Base-by-base conservation (phyloP, 2,113 vertebrate genomes). In the Accipiter virgatus region DNA sequence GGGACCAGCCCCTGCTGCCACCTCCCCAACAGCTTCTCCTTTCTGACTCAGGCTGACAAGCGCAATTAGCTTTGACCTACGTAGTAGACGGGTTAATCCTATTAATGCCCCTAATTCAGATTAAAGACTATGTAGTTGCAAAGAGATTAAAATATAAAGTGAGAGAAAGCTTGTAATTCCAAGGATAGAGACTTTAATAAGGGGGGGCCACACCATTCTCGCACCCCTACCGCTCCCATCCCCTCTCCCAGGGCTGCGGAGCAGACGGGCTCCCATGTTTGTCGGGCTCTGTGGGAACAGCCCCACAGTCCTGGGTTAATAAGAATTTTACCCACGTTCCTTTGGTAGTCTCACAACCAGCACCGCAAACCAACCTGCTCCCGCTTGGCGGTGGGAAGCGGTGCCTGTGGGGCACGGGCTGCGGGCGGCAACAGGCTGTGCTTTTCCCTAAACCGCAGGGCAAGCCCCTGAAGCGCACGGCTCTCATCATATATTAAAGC, bases 321-420 rank as follows among this genome's bases (percentile, higher is more conserved):
- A 42, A 26, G 10, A n/a, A 3, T 13, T 36, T 43, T 42, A 21
- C 12, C 7, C 9, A 21, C 27, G 36, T 14, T 25, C 17, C 29
- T 31, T 11, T 0, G 1, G 36, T 3, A n/a, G 27, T 5, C 5
- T 11, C 26, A 4, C 10, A 13, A 17, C 32, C 27, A 20, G 45
- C 26, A 3, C 47, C 0, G 0, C 29, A 13, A 7, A 6, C 42
- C 13, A 9, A 1, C 6, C 31, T 1, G 3, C 11, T 14, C 1
- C 38, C 45, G 26, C 15, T 11, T 15, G 2, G 52, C 3, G 0
- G 6, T 0, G 13, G 22, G 31, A 15, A 40, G 29, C 0, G 5
- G 5, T 13, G 27, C 21, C 29, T 2, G 3, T 2, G 0, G 0
- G 32, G 65, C 31, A 34, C 1, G 1, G 36, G 19, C 34, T 23